Conservation (phyloP, 1,140 invertebrate species). For the Heliconius congener region DNA sequence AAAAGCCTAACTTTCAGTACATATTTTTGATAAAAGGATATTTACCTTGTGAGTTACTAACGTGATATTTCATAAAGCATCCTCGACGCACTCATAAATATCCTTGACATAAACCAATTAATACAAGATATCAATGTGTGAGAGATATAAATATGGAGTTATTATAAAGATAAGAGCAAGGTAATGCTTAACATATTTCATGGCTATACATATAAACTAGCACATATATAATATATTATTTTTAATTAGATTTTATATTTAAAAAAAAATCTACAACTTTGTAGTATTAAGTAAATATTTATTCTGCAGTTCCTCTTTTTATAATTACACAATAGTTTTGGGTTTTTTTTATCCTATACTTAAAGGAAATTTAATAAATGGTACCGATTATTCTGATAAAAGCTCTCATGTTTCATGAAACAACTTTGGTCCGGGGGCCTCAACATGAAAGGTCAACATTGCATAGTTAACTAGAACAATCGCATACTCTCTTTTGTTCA, state of each 20-base stretch:
- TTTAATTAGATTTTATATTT: too few relatives aligned
- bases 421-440: neutral
- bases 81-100: neutral
- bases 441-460: constrained; percentile 10
- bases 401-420: constrained; percentile 6
- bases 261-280: too few relatives aligned
- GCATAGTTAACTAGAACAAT: constrained; percentile 6
- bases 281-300: too few relatives aligned
- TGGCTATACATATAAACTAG: too few relatives aligned
- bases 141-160: neutral
- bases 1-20: neutral
- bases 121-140: constrained; percentile 11
- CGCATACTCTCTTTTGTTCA: neutral
- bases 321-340: neutral
- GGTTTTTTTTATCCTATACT: neutral
- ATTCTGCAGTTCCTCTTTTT: too few relatives aligned
- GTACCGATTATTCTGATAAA: neutral
- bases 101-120: neutral
- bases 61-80: constrained; percentile 3
- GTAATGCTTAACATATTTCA: too few relatives aligned
- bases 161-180: neutral
- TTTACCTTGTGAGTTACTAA: neutral
- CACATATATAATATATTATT: too few relatives aligned
- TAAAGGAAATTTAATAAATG: constrained; percentile 7
- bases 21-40: neutral